Base-by-base conservation (phyloP, 2,888 invertebrate genomes). In the Coelopa pilipes region DNA sequence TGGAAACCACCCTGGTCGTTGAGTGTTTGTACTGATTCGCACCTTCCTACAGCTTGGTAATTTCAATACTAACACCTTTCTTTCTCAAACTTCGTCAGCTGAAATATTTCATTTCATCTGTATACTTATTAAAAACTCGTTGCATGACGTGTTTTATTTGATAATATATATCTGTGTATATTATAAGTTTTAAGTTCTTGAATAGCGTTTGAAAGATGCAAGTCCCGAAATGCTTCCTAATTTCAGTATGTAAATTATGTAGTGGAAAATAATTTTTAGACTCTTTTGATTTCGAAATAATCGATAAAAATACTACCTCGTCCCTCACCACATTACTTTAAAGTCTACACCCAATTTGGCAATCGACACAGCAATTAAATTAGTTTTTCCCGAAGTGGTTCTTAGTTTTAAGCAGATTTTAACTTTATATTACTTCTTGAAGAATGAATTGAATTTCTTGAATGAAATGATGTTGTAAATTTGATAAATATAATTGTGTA, bases 281-380 rank as follows among this genome's bases (percentile, higher is more conserved):
- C 9, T 13, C 11, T 59, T 10, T 53, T 53, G 53, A n/a, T 34
- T 53, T 49, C 53, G 9, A 47, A 73, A 59, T 46, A 59, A 73
- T 21, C n/a, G 19, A 34, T 53, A 34, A 53, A 63, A 65, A 34
- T 45, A 47, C 65, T 65, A 65, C 65, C 65, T 65, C 65, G 47
- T 47, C 46, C 10, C 34, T 59, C 19, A 59, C 21, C 19, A 59
- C 21, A 11, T 59, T 24, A 59, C 24, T 59, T 53, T 53, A 34
- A 34, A 34, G 34, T 34, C n/a, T 34, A 34, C 34, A 7, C 34
- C 34, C 34, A 34, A n/a, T 34, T 34, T 34, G 4, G 34, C 34
- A 34, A 34, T 2, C 34, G 34, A 34, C 34, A 34, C 34, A 34
- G 7, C 34, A 34, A 34, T 34, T 2, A 34, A 34, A 34, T 34